Evolutionary conservation across 2,888 invertebrate genomes (phyloP).

Genomic region (Papilio demoleus): DNA sequence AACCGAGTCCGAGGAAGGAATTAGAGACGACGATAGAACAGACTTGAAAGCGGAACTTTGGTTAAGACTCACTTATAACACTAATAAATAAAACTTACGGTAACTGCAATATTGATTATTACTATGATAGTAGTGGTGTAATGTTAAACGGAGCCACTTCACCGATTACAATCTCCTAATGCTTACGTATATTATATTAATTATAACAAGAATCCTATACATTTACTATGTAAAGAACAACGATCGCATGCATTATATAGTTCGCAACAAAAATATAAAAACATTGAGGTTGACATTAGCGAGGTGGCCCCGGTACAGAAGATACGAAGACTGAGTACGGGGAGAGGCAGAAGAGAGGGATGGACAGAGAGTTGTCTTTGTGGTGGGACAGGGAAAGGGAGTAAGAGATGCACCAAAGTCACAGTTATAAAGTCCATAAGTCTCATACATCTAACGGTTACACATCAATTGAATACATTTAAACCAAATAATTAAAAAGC

Average conservation of each 20-base stretch:
- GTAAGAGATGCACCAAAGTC: constrained; percentile 44
- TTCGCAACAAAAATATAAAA: constrained; percentile 27
- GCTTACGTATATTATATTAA: constrained; percentile 40
- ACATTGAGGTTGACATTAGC: constrained; percentile 31
- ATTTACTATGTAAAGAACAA: constrained; percentile 21
- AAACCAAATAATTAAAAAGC: constrained; percentile 54
- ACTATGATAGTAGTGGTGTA: constrained; percentile 54
- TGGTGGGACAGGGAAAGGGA: constrained; percentile 22
- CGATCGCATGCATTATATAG: constrained; percentile 21
- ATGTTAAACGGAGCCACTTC: constrained; percentile 31
- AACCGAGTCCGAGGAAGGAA: constrained; percentile 62
- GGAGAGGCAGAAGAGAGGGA: constrained; percentile 27
- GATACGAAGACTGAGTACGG: constrained; percentile 31
- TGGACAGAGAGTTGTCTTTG: constrained; percentile 18
- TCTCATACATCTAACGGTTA: constrained; percentile 48
- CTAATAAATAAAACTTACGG: constrained; percentile 79
- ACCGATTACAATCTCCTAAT: constrained; percentile 24
- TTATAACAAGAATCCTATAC: constrained; percentile 32
- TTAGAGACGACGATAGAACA: constrained; percentile 65
- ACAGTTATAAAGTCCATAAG: constrained; percentile 43
- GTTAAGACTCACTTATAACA: constrained; percentile 78
- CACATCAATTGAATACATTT: constrained; percentile 51
- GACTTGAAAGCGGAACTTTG: constrained; percentile 73
- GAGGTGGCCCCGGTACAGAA: constrained; percentile 34
- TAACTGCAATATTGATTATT: constrained; percentile 76